Evolutionary conservation across 1,140 invertebrate genomes (phyloP).

Genomic region (Vanessa atalanta): DNA sequence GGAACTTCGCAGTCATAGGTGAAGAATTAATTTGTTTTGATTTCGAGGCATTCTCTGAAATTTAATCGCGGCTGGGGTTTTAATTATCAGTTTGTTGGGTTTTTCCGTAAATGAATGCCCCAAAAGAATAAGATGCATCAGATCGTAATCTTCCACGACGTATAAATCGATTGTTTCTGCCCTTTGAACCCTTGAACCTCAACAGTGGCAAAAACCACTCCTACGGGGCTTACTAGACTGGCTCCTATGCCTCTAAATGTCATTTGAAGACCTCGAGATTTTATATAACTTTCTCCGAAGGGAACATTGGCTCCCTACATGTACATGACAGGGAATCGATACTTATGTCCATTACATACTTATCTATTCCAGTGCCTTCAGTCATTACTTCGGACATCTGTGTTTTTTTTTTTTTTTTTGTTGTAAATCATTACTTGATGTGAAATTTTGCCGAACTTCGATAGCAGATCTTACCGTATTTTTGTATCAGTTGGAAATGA

Average conservation of each 20-base stretch:
- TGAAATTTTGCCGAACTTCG: no score
- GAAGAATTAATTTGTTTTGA: slow-evolving; percentile 31
- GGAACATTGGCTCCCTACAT: slow-evolving; percentile 25
- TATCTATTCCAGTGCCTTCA: neutral
- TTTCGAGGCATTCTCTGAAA: neutral
- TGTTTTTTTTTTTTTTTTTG: no score
- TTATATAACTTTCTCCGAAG: slow-evolving; percentile 1
- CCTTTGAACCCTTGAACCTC: slow-evolving; percentile 19
- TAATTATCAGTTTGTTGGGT: slow-evolving; percentile 21
- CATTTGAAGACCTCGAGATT: neutral
- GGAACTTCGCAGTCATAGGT: slow-evolving; percentile 6
- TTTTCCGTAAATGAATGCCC: slow-evolving; percentile 32
- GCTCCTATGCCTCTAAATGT: slow-evolving; percentile 16
- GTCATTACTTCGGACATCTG: neutral
- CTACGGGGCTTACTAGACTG: slow-evolving; percentile 2
- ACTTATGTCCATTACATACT: neutral
- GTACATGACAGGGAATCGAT: slow-evolving; percentile 7
- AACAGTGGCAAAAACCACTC: neutral
- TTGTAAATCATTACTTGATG: no score
- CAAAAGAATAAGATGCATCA: slow-evolving; percentile 15
- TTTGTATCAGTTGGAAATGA: neutral
- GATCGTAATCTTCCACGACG: slow-evolving; percentile 9
- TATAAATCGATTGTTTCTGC: slow-evolving; percentile 6
- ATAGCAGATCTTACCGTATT: no score
- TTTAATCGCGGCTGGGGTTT: slow-evolving; percentile 34